Conservation (phyloP, 2,797 vertebrate species). For the Danionella dracula region DNA sequence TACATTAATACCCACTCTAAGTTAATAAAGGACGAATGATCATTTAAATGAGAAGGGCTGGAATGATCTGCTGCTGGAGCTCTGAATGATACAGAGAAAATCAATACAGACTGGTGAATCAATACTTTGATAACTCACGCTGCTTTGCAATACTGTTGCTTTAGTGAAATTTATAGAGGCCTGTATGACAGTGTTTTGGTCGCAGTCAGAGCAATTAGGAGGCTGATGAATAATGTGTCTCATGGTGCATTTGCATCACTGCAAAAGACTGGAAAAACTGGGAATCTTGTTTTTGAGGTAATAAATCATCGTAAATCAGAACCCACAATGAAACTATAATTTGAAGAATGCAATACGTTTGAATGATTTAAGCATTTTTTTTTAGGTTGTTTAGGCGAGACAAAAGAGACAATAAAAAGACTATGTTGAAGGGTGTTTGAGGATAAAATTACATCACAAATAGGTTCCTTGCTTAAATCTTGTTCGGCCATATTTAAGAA, state of each 20-base stretch:
- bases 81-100: slow-evolving; percentile 40
- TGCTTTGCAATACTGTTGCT: slow-evolving; percentile 10
- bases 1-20: slow-evolving; percentile 38
- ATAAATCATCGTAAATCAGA: no score
- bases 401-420: no score
- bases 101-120: slow-evolving; percentile 41
- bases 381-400: no score
- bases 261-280: not conserved
- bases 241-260: not conserved
- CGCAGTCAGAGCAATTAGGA: slow-evolving; percentile 13
- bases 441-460: no score
- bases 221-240: not conserved
- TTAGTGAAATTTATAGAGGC: slow-evolving; percentile 12
- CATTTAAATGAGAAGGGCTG: slow-evolving; percentile 39
- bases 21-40: slow-evolving; percentile 40
- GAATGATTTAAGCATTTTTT: no score
- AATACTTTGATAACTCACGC: slow-evolving; percentile 29
- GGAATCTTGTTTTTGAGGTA: not conserved
- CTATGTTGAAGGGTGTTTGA: no score
- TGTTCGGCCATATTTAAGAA: no score
- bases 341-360: no score
- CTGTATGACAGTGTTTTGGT: not conserved
- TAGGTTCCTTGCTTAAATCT: no score
- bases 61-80: slow-evolving; percentile 30
- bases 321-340: no score